Conservation (phyloP, 2,113 vertebrate genomes). For the Procapra przewalskii region DNA sequence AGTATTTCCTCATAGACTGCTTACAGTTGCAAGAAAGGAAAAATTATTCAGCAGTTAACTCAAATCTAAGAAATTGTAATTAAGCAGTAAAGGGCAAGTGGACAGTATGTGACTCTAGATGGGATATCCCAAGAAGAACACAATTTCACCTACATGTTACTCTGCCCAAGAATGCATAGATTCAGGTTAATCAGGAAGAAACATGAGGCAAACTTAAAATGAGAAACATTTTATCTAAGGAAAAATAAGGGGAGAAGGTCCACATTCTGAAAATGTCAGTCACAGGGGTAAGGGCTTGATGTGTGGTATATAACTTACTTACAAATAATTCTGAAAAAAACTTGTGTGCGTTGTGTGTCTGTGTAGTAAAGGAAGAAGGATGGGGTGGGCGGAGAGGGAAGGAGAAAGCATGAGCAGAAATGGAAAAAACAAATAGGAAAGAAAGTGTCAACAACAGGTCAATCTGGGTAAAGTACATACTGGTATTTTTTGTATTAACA, state of each 20-base stretch:
- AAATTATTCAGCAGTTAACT: background rate
- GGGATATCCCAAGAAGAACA: background rate
- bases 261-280: background rate
- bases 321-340: slow-evolving; percentile 1
- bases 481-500: background rate
- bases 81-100: background rate
- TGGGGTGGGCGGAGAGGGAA: background rate
- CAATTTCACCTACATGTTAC: background rate
- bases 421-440: background rate
- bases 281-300: background rate
- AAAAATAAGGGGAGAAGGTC: too few relatives aligned
- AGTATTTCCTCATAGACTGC: background rate
- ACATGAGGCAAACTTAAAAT: background rate
- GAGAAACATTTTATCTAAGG: background rate
- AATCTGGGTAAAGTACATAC: background rate
- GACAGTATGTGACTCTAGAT: background rate
- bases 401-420: background rate
- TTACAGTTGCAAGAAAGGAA: background rate
- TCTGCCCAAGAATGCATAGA: background rate
- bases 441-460: background rate
- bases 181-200: slow-evolving; percentile 6
- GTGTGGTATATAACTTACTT: background rate
- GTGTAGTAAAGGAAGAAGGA: background rate
- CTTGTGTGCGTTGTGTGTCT: background rate
- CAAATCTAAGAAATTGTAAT: background rate